Evolutionary conservation across 2,888 invertebrate genomes (phyloP).

Genomic region (Apodemia mormo): DNA sequence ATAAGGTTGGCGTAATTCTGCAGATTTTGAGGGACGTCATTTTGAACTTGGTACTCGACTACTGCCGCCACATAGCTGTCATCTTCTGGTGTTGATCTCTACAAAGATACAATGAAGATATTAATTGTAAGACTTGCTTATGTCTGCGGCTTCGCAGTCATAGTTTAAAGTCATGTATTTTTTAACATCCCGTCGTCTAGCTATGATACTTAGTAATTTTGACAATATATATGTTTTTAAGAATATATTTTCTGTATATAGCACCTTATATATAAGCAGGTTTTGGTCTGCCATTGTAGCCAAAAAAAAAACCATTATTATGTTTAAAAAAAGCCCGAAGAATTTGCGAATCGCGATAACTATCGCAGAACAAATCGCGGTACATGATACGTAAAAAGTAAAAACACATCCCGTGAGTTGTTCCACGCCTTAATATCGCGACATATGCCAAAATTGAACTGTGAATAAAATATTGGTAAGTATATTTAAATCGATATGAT

Average conservation of each 20-base stretch:
- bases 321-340: neutral
- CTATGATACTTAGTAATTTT: too few relatives aligned
- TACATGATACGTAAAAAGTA: neutral
- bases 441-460: neutral
- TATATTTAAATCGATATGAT: too few relatives aligned
- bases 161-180: too few relatives aligned
- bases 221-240: too few relatives aligned
- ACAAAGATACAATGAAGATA: slow-evolving; percentile 27
- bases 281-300: neutral
- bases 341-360: slow-evolving; percentile 4
- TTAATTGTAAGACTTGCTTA: too few relatives aligned
- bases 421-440: slow-evolving; percentile 10
- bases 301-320: neutral
- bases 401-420: slow-evolving; percentile 5
- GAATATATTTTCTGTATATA: too few relatives aligned
- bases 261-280: too few relatives aligned
- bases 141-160: too few relatives aligned
- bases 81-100: slow-evolving; percentile 68
- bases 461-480: neutral
- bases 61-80: slow-evolving; percentile 83
- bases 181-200: too few relatives aligned
- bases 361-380: slow-evolving; percentile 9
- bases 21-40: slow-evolving; percentile 51
- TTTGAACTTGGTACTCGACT: slow-evolving; percentile 80
- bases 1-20: slow-evolving; percentile 62